A percentile compares a stretch with the other conserved stretches of the same genome.
Conservation (phyloP, 2,888 invertebrate species). For the Cetonia aurata region DNA sequence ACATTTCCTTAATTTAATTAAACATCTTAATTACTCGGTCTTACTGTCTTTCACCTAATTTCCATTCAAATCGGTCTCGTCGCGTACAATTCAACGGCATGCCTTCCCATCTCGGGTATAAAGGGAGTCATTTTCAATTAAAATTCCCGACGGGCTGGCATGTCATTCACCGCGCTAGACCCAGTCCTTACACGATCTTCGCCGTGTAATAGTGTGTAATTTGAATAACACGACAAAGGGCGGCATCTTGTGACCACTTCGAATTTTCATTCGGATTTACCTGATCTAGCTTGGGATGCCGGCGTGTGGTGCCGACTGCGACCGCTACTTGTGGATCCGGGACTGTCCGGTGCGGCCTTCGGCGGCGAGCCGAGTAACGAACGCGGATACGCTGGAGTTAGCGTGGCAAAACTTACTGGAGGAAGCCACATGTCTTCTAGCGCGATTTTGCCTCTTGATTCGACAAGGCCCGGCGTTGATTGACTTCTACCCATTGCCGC, state of each 20-base stretch:
- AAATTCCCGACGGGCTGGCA: slow-evolving; percentile 28
- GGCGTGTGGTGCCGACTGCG: slow-evolving; percentile 63
- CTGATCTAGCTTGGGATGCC: slow-evolving; percentile 65
- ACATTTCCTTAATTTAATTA: slow-evolving; percentile 27
- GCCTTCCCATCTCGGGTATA: slow-evolving; percentile 21
- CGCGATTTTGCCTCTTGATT: slow-evolving; percentile 90
- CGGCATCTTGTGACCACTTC: slow-evolving; percentile 15
- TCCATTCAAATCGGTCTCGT: slow-evolving; percentile 33
- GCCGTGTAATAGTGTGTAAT: slow-evolving; percentile 37
- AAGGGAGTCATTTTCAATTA: slow-evolving; percentile 41
- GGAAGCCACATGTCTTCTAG: slow-evolving; percentile 88
- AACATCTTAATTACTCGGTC: slow-evolving; percentile 23
- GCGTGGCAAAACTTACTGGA: slow-evolving; percentile 62
- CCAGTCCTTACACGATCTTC: slow-evolving; percentile 28
- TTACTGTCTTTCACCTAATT: slow-evolving; percentile 15
- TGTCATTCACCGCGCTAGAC: slow-evolving; percentile 25
- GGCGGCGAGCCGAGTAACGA: slow-evolving; percentile 67
- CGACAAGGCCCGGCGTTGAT: slow-evolving; percentile 95
- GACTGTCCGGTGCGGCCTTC: slow-evolving; percentile 68
- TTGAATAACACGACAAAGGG: slow-evolving; percentile 27
- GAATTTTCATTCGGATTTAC: slow-evolving; percentile 51
- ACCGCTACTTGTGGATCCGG: slow-evolving; percentile 68
- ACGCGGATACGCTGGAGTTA: slow-evolving; percentile 59
- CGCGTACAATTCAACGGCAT: slow-evolving; percentile 25
- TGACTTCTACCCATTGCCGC: slow-evolving; percentile 96